Evolutionary conservation across 2,113 vertebrate species (phyloP), one percentile per base, ranked within the genome.

Genomic region (Sporophila hypoxantha): DNA sequence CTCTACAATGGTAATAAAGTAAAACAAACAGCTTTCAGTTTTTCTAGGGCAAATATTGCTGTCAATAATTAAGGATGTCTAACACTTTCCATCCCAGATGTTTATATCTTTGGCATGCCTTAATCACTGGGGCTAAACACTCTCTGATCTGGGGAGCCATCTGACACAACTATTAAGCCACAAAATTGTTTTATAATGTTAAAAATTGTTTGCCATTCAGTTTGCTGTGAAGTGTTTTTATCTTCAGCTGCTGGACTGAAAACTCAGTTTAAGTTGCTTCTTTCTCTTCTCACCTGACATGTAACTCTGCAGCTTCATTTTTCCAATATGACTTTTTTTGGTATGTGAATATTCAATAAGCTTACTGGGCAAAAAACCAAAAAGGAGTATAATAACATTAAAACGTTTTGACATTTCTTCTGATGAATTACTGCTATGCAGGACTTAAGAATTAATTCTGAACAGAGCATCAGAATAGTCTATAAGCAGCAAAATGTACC

Each of bases 401-500:
- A 87, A 87, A 79, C 4, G 2, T 56, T 76, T 39, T 32, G 25
- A 61, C 17, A 27, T 81, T 71, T 88, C 14, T 80, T 92, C 57
- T 74, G 22, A 71, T 55, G 6, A 85, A 86, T 57, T 60, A 30
- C 60, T 67, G 36, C 15, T 74, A 88, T 55, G 12, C 1, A 56
- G 15, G 20, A 68, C 21, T 78, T 69, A 27, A 79, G 30, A 77
- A 65, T n/a, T 37, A 49, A 41, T 78, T 80, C 46, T 36, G 44
- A 75, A 52, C 36, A 69, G 29, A 86, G 4, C 7, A 78, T 26
- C 67, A 85, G 14, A 62, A 42, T 3, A 78, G 19, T 12, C 10
- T 50, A 15, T 19, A 60, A 83, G 23, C 9, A 84, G 50, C 12
- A 91, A 30, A 89, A 84, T 7, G 59, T 94, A 98, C 97, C 41